Evolutionary conservation across 2,797 vertebrate species (phyloP).

Genomic region (Sebastes cheni): DNA sequence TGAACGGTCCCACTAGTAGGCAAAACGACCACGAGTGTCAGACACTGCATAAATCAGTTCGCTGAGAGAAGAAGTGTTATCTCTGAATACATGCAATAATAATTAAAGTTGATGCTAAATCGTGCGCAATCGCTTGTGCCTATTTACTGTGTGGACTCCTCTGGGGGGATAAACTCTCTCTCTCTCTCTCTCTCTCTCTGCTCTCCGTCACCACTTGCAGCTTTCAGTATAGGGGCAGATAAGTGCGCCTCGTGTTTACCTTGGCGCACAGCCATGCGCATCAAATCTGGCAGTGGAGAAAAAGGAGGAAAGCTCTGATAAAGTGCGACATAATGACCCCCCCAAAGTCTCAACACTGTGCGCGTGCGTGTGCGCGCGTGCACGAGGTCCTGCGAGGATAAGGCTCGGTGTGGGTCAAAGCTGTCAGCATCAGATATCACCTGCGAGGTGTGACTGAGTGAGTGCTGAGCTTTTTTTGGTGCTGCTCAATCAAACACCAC

Average conservation of each 20-base stretch:
- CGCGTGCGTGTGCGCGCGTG: not conserved
- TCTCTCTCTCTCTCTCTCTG: not conserved
- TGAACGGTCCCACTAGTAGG: conserved; percentile 22
- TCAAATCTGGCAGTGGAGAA: conserved; percentile 61
- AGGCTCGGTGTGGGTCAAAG: conserved; percentile 43
- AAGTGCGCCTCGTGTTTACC: conserved; percentile 71
- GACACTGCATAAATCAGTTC: conserved; percentile 64
- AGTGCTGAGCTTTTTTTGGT: conserved; percentile 38
- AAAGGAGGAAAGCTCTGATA: conserved; percentile 62
- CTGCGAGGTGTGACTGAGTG: conserved; percentile 54
- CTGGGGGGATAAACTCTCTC: conserved; percentile 46
- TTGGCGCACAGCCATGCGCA: conserved; percentile 70
- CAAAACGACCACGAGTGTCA: conserved; percentile 41
- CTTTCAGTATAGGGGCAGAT: conserved; percentile 67
- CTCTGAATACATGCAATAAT: conserved; percentile 70
- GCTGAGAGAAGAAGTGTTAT: conserved; percentile 58
- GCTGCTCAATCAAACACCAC: conserved; percentile 49
- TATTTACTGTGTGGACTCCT: conserved; percentile 62
- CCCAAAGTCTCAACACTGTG: not conserved
- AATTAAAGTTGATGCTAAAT: conserved; percentile 68
- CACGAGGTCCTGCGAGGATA: conserved; percentile 24
- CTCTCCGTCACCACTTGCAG: conserved; percentile 52
- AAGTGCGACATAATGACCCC: conserved; percentile 63
- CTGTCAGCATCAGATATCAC: conserved; percentile 64
- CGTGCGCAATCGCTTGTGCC: conserved; percentile 60